Percentiles rank a stretch among this genome's conserved stretches.
Conservation (phyloP, 2,888 invertebrate species). For the Cantharis flavilabris region DNA sequence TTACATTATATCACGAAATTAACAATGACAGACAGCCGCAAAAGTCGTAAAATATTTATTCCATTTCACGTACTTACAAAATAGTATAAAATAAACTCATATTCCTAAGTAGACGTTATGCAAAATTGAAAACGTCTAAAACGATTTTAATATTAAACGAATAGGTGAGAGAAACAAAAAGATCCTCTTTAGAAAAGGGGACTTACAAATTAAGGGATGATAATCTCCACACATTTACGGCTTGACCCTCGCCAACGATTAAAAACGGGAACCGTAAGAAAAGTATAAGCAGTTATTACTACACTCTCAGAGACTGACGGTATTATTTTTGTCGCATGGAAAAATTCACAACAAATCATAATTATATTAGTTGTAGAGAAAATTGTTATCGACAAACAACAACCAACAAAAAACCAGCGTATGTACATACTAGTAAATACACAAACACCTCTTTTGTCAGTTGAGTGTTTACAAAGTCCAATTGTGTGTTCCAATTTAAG, state of each 20-base stretch:
- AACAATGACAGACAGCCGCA: slow-evolving; percentile 32
- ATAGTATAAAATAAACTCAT: slow-evolving; percentile 4
- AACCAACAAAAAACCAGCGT: neutral
- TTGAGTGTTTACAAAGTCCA: neutral
- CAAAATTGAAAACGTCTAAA: neutral
- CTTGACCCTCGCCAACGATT: too few species aligned
- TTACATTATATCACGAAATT: slow-evolving; percentile 33
- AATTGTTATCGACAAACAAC: neutral
- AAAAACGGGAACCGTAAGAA: too few species aligned
- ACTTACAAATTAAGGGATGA: neutral
- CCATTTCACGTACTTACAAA: slow-evolving; percentile 9
- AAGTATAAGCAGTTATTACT: too few species aligned
- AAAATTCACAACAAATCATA: too few species aligned
- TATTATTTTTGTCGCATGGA: too few species aligned
- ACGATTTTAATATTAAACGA: neutral
- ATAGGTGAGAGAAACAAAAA: neutral
- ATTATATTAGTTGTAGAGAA: too few species aligned
- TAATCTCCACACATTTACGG: too few species aligned
- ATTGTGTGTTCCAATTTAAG: too few species aligned
- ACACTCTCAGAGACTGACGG: too few species aligned
- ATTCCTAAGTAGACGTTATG: neutral
- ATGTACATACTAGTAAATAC: neutral
- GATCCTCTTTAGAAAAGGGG: neutral
- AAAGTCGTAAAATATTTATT: slow-evolving; percentile 28
- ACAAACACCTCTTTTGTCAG: neutral